Percentiles rank a stretch among this genome's conserved stretches.
Conservation (phyloP, 1,140 invertebrate genomes). For the Chelonus insularis region DNA sequence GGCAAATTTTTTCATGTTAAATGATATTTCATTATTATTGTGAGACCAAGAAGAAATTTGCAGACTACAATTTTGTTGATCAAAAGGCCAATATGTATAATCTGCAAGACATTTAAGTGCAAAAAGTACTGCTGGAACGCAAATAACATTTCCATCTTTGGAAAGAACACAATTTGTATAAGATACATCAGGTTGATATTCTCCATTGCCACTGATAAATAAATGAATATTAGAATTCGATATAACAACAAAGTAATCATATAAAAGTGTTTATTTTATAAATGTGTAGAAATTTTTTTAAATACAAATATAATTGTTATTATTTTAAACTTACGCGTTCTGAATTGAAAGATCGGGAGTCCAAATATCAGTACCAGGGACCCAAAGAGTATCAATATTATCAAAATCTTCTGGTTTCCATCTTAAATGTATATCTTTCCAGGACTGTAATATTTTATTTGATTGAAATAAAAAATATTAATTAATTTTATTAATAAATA, state of each 20-base stretch:
- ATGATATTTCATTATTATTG: constrained; percentile 61
- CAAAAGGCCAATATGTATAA: constrained; percentile 50
- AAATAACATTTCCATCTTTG: constrained; percentile 34
- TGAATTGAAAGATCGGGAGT: constrained; percentile 54
- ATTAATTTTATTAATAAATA: not conserved
- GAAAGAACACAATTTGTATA: constrained; percentile 32
- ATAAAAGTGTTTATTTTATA: not conserved
- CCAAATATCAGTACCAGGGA: constrained; percentile 53
- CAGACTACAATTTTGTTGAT: constrained; percentile 47
- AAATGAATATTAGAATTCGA: too few relatives aligned
- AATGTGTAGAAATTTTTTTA: constrained; percentile 16
- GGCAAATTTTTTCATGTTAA: constrained; percentile 27
- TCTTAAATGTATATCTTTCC: constrained; percentile 54
- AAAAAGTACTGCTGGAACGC: constrained; percentile 32
- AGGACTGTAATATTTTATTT: constrained; percentile 46
- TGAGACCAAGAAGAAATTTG: constrained; percentile 60
- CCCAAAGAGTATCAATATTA: constrained; percentile 36
- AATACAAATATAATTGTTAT: not conserved
- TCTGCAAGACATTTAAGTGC: constrained; percentile 37
- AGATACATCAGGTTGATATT: constrained; percentile 23
- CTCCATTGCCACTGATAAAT: constrained; percentile 30
- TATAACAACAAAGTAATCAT: too few relatives aligned
- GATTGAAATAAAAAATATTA: constrained; percentile 1
- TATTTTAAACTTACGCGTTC: constrained; percentile 41
- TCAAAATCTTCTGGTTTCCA: constrained; percentile 53